phyloP scores from a whole-genome alignment of 2,888 invertebrate genomes.

The Trissoscelio sp. region DNA sequence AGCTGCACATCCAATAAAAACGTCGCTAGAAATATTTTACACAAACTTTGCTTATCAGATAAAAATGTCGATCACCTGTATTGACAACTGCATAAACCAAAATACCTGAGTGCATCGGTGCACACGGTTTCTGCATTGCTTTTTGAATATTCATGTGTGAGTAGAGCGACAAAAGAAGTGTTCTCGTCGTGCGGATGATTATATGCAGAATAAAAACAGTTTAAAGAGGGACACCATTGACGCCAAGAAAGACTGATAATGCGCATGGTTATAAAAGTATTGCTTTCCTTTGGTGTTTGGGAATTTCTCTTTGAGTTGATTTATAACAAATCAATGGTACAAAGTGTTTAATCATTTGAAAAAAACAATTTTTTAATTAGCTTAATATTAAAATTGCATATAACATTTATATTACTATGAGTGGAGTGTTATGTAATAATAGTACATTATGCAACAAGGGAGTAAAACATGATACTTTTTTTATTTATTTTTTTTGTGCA shows the following conservation, averaged over 20 bases:
- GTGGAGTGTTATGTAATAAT: too few species aligned
- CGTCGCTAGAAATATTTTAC: not conserved
- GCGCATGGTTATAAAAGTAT: constrained; percentile 4
- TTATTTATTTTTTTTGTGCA: too few species aligned
- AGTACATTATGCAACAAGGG: too few species aligned
- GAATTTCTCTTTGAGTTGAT: too few species aligned
- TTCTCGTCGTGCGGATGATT: constrained; percentile 41
- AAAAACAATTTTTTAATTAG: too few species aligned
- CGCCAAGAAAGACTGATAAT: constrained; percentile 29
- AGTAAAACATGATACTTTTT: too few species aligned
- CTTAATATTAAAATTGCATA: too few species aligned
- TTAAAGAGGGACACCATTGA: constrained; percentile 12
- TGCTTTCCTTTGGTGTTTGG: not conserved
- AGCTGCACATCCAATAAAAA: not conserved
- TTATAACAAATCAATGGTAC: too few species aligned
- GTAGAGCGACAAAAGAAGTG: constrained; percentile 45
- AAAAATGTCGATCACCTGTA: constrained; percentile 34
- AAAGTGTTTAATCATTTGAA: too few species aligned
- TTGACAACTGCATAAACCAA: constrained; percentile 49
- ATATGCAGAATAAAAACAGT: constrained; percentile 53
- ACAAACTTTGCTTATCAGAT: not conserved
- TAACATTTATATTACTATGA: too few species aligned
- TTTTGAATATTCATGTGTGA: constrained; percentile 59
- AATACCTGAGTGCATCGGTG: constrained; percentile 28
- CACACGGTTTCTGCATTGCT: constrained; percentile 37